Base-by-base conservation (phyloP, 2,888 invertebrate genomes). In the Drosophila diplacantha region DNA sequence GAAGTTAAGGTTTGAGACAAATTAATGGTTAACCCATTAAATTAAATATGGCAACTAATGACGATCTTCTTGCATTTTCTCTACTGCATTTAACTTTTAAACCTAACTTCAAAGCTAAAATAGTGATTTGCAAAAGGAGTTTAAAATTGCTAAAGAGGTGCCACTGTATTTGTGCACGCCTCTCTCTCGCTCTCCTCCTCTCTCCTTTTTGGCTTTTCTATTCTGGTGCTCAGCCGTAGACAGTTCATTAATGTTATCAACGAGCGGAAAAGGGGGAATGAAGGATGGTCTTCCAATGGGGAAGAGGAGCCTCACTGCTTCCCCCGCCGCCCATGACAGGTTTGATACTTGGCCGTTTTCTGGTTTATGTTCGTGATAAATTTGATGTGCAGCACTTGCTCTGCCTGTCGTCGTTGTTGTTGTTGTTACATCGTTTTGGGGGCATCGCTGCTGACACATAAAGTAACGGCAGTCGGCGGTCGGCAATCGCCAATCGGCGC, bases 221-320 rank as follows among this genome's bases (percentile, higher is more conserved):
- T 78, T 82, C 82, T 82, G 76, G 80, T 79, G 76, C 76, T 58
- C 65, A 62, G 78, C 58, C 78, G 80, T 74, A 80, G 78, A 82
- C 78, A 79, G 78, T 79, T 79, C 75, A 79, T 79, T 79, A 79
- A 83, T 80, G 78, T 74, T 81, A 79, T 80, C 78, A 77, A 71
- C 78, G 73, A 51, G 65, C 38, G 20, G 20, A 51, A 62, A 73
- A 59, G 73, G 75, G 71, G 77, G 60, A 60, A 56, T 49, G 18
- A 54, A 37, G 60, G 65, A 61, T 51, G 63, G 35, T 35, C 39
- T 43, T 31, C 14, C 18, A 46, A 31, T 31, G 20, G 44, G 29
- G 14, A 14, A 8, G 26, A 16, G 24, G 11, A 11, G 16, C 35
- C 16, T 14, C 20, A 14, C 12, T 24, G 4, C n/a, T 11, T 9